A percentile compares a stretch with the other conserved stretches of the same genome.
phyloP scores from a whole-genome alignment of 1,140 invertebrate genomes.

The Venturia canescens region DNA sequence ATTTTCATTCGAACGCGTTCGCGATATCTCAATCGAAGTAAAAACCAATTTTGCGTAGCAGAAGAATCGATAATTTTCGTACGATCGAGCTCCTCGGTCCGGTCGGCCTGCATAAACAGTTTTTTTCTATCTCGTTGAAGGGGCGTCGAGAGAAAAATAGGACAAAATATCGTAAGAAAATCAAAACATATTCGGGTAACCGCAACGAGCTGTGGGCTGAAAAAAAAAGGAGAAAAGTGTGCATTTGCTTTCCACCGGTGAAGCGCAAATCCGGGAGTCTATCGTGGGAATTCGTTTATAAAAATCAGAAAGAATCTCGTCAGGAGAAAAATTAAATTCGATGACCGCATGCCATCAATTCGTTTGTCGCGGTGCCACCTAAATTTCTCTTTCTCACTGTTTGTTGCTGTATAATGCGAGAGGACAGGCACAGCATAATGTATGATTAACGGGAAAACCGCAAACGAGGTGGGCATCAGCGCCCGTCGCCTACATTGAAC shows the following conservation, averaged over 20 bases:
- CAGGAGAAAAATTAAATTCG: background rate
- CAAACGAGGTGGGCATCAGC: constrained; percentile 36
- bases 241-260: background rate
- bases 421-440: constrained; percentile 11
- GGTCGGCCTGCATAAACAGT: too few relatives aligned
- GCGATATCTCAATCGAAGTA: background rate
- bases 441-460: constrained; percentile 44
- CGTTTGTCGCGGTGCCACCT: constrained; percentile 7
- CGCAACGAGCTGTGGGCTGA: too few relatives aligned
- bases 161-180: too few relatives aligned
- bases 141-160: too few relatives aligned
- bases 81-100: too few relatives aligned
- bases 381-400: constrained; percentile 34
- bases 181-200: too few relatives aligned
- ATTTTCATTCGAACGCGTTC: too few relatives aligned
- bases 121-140: too few relatives aligned
- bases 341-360: constrained; percentile 27
- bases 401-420: background rate
- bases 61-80: too few relatives aligned
- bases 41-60: too few relatives aligned
- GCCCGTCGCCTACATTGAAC: constrained; percentile 2
- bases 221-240: background rate
- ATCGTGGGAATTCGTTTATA: background rate
- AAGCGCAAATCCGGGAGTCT: background rate
- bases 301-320: background rate